Percentiles rank a stretch among this genome's conserved stretches.
Evolutionary conservation across 2,888 invertebrate genomes (phyloP).

Genomic region (Morinoia aosen): DNA sequence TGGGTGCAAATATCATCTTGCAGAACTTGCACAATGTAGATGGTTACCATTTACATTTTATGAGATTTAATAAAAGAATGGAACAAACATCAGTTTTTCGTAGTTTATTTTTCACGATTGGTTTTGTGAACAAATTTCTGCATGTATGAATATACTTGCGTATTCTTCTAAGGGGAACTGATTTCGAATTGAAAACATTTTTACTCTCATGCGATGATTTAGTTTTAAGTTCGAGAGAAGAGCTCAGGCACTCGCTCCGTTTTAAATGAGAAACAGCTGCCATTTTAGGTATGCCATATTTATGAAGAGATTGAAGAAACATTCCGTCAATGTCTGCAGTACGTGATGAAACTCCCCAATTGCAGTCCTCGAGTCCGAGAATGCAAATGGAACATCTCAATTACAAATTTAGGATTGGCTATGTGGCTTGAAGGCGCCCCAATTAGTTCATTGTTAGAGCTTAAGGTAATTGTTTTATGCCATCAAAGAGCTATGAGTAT

Average conservation of each 20-base stretch:
- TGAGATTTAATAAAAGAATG: neutral
- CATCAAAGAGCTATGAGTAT: slow-evolving; percentile 47
- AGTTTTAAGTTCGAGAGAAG: neutral
- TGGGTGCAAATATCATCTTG: neutral
- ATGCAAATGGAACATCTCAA: slow-evolving; percentile 50
- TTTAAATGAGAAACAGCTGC: neutral
- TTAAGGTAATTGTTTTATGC: slow-evolving; percentile 43
- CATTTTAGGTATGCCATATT: neutral
- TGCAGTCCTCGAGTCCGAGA: neutral
- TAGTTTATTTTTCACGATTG: too few relatives aligned
- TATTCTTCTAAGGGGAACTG: neutral
- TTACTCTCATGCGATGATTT: neutral
- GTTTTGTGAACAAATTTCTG: too few relatives aligned
- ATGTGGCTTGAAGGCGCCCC: slow-evolving; percentile 34
- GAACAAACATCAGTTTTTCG: too few relatives aligned
- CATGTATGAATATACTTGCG: too few relatives aligned
- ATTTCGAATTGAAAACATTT: neutral
- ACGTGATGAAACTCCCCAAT: neutral
- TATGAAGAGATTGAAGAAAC: neutral
- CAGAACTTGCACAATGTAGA: neutral
- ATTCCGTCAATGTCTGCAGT: neutral
- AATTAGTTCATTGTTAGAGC: slow-evolving; percentile 51
- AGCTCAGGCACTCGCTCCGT: neutral
- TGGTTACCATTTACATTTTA: neutral
- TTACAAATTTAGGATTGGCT: slow-evolving; percentile 48